Percentiles rank a stretch among this genome's conserved stretches.
phyloP scores from a whole-genome alignment of 2,113 vertebrate genomes.

The Piaya cayana region DNA sequence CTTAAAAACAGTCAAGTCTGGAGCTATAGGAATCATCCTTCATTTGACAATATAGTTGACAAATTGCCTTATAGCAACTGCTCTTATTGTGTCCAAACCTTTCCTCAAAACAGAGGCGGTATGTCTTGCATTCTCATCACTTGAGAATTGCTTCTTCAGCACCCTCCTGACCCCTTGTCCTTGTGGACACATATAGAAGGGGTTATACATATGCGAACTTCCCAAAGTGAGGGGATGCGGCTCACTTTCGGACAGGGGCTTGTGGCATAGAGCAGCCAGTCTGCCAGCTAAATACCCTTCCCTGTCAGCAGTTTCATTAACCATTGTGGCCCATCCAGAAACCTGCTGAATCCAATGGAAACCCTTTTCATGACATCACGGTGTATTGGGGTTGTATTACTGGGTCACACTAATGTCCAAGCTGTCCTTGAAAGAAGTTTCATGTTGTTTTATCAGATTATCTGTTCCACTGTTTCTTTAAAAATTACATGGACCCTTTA shows the following conservation, averaged over 20 bases:
- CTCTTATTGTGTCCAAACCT: background rate
- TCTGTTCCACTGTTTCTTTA: background rate
- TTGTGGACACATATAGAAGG: background rate
- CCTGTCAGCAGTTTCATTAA: background rate
- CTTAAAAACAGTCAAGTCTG: background rate
- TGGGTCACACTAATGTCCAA: background rate
- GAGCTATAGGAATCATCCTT: background rate
- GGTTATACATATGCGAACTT: background rate
- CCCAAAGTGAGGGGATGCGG: background rate
- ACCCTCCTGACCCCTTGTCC: background rate
- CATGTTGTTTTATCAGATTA: slow-evolving; percentile 14
- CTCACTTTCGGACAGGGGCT: background rate
- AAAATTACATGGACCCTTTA: slow-evolving; percentile 1
- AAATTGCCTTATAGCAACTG: background rate
- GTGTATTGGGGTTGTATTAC: background rate
- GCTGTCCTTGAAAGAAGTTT: slow-evolving; percentile 1
- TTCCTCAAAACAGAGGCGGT: background rate
- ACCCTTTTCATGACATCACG: background rate
- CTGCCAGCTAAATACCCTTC: background rate
- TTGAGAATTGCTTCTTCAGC: background rate
- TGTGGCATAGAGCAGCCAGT: background rate
- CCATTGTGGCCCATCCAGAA: background rate
- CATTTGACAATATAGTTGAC: background rate
- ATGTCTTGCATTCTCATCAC: background rate
- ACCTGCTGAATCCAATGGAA: background rate